Conservation (phyloP, 2,113 vertebrate genomes). For the Aphyosemion australe region DNA sequence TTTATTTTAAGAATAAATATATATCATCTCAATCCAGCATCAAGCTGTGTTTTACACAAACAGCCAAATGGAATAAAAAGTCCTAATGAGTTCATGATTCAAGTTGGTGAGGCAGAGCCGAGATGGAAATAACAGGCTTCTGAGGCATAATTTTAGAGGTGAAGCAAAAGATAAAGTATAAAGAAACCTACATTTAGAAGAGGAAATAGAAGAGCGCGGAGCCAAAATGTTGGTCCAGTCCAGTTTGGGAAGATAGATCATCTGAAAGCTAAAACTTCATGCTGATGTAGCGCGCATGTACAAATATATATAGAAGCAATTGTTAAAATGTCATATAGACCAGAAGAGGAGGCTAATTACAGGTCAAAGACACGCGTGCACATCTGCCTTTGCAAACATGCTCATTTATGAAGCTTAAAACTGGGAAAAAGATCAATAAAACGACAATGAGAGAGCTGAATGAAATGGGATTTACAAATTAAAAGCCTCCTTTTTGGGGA, state of each 20-base stretch:
- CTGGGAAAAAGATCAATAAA: conserved; percentile 52
- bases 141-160: conserved; percentile 64
- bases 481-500: conserved; percentile 52
- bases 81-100: conserved; percentile 62
- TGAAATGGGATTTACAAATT: conserved; percentile 55
- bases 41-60: too few species aligned
- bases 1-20: too few species aligned
- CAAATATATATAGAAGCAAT: conserved; percentile 71
- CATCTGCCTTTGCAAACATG: conserved; percentile 20
- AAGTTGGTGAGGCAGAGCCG: conserved; percentile 23
- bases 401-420: conserved; percentile 5
- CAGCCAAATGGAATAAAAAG: too few species aligned
- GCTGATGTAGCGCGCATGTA: conserved; percentile 41
- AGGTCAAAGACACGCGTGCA: conserved; percentile 42
- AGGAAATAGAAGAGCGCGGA: conserved; percentile 18
- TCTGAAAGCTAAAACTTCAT: conserved; percentile 28
- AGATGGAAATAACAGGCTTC: conserved; percentile 60
- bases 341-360: conserved; percentile 73
- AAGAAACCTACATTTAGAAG: conserved; percentile 57
- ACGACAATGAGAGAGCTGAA: conserved; percentile 54
- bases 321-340: conserved; percentile 75
- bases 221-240: conserved; percentile 11
- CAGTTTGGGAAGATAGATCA: conserved; percentile 25
- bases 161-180: conserved; percentile 49
- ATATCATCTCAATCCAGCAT: too few species aligned